phyloP scores from a whole-genome alignment of 2,113 vertebrate genomes.

The Tyrannus savana region DNA sequence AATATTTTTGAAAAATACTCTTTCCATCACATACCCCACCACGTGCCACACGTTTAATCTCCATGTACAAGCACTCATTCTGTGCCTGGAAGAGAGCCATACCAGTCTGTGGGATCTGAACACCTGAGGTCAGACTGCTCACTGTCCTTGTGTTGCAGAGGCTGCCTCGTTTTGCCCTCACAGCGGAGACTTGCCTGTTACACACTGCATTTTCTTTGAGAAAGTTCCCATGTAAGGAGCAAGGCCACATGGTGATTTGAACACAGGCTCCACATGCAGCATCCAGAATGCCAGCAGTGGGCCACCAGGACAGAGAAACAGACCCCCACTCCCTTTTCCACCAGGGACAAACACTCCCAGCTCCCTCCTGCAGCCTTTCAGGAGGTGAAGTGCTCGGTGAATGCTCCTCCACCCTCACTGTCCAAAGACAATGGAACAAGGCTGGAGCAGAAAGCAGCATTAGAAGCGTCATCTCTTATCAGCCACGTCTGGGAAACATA shows the following conservation, averaged over 20 bases:
- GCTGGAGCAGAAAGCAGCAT: neutral
- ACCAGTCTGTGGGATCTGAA: neutral
- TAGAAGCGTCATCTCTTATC: neutral
- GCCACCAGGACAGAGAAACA: neutral
- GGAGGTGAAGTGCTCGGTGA: neutral
- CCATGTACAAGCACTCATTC: neutral
- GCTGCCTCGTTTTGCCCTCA: accelerated
- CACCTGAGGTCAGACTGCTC: neutral
- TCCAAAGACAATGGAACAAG: neutral
- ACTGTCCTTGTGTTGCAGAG: accelerated
- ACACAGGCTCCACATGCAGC: neutral
- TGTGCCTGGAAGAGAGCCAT: neutral
- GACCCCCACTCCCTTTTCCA: neutral
- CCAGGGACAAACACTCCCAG: neutral
- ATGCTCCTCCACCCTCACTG: neutral
- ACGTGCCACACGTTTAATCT: neutral
- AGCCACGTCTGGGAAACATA: neutral
- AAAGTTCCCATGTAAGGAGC: neutral
- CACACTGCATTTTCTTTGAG: accelerated
- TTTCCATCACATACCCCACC: neutral
- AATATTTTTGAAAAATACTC: neutral
- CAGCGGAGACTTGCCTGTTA: neutral
- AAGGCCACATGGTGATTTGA: neutral
- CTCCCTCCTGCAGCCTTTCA: neutral
- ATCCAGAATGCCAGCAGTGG: neutral